phyloP scores from a whole-genome alignment of 2,888 invertebrate genomes.

The Ephialtes manifestator region DNA sequence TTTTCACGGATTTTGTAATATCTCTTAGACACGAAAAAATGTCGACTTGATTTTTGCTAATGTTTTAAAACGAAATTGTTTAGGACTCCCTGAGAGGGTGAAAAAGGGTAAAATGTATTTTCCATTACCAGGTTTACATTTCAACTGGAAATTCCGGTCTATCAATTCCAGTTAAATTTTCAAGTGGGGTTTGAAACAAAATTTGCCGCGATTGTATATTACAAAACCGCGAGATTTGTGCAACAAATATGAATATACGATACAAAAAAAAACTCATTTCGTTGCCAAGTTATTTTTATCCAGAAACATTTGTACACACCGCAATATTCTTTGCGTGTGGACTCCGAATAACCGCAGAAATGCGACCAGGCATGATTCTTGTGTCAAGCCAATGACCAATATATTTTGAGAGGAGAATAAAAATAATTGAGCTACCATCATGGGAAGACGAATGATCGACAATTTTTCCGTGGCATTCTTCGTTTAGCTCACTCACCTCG shows the following conservation, averaged over 20 bases:
- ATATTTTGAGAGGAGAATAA: neutral
- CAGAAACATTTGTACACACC: neutral
- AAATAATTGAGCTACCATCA: neutral
- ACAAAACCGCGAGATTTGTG: no score
- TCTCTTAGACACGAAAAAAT: no score
- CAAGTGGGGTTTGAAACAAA: no score
- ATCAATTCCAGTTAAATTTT: no score
- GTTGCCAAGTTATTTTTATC: conserved; percentile 5
- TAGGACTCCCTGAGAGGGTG: no score
- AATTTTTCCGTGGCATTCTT: conserved; percentile 27
- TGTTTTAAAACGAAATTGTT: no score
- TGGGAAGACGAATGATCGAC: neutral
- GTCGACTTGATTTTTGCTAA: no score
- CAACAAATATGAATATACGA: neutral
- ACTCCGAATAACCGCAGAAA: neutral
- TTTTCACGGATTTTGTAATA: no score
- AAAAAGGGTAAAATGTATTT: no score
- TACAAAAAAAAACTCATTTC: neutral
- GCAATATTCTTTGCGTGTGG: neutral
- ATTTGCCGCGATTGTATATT: no score
- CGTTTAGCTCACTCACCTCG: neutral
- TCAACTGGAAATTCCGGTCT: no score
- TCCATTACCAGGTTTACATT: no score
- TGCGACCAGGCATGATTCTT: neutral
- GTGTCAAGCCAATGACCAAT: neutral